Percentiles rank a stretch among this genome's conserved stretches.
phyloP scores from a whole-genome alignment of 2,888 invertebrate genomes.

The Helleia helle region DNA sequence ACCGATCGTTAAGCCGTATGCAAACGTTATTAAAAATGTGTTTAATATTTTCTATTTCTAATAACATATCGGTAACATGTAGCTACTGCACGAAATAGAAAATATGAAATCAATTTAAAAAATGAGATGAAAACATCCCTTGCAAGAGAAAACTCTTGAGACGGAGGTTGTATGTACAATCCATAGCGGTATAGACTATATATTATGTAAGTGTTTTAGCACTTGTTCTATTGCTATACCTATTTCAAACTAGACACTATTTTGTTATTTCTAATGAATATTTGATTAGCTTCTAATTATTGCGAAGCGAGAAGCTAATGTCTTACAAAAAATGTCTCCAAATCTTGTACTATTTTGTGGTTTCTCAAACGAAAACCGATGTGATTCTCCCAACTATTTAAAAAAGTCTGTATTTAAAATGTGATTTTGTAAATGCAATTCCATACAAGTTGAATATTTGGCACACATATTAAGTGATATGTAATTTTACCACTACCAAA shows the following conservation, averaged over 20 bases:
- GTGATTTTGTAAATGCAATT: slow-evolving; percentile 40
- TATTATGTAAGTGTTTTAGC: neutral
- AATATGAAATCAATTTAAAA: neutral
- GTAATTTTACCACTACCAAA: slow-evolving; percentile 20
- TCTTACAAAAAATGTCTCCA: neutral
- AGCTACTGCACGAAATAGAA: slow-evolving; percentile 6
- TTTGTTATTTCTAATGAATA: neutral
- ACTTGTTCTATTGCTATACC: slow-evolving; percentile 6
- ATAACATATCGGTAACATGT: slow-evolving; percentile 1
- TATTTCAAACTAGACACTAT: slow-evolving; percentile 1
- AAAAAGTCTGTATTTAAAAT: neutral
- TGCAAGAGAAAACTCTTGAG: neutral
- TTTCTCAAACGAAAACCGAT: neutral
- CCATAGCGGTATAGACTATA: neutral
- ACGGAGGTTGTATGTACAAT: slow-evolving; percentile 1
- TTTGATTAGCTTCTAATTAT: neutral
- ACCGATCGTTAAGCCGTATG: slow-evolving; percentile 1
- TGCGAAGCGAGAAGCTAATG: neutral
- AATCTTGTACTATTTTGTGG: neutral
- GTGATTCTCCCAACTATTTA: neutral
- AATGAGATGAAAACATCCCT: neutral
- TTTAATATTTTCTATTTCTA: neutral
- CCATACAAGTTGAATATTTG: slow-evolving; percentile 37
- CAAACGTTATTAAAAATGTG: neutral
- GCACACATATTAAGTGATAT: slow-evolving; percentile 53